Evolutionary conservation across 2,888 invertebrate genomes (phyloP), one percentile per base, ranked within the genome.

Genomic region (Polyommatus icarus): DNA sequence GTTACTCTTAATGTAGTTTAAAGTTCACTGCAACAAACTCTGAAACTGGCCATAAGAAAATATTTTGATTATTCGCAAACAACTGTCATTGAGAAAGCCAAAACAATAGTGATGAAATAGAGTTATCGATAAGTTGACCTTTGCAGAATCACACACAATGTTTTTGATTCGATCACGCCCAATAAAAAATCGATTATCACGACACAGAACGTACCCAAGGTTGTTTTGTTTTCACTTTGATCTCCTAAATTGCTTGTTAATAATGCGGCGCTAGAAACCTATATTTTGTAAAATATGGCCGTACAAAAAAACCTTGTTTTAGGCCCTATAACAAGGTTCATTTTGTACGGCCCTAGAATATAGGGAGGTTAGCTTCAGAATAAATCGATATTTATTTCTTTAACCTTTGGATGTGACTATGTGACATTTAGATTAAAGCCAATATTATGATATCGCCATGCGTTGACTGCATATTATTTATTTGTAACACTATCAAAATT

Each of bases 121-220:
- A 24, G 61, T 61, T 61, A 61, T 61, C 61, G 61, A 61, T 61
- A 61, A 24, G 20, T n/a, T 61, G 24, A 61, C 61, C 61, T 61
- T 61, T 24, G 24, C 24, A 10, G 24, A 61, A 61, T 54, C 1
- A 54, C 12, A 50, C 15, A 54, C 20, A 61, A 24, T 61, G 61
- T 61, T 61, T 61, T 61, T 61, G 24, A 61, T 12, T 61, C 61
- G 61, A 61, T 61, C 61, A 12, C 10, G 61, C 59, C 20, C 8
- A 61, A 24, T 61, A 12, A 24, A 24, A 18, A 61, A 61, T 61
- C 61, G 8, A 61, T 59, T 59, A 59, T 24, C 61, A 61, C 61
- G 61, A 24, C 24, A 24, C 61, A 4, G 1, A 20, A 24, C 24
- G 24, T 24, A 59, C 59, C 10, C 61, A 61, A 24, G 61, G 61